These are phyloP conservation scores for Cheilosia vernalis DNA, from an alignment of 2,888 invertebrate genomes.

Conservation along the genomic window DNA sequence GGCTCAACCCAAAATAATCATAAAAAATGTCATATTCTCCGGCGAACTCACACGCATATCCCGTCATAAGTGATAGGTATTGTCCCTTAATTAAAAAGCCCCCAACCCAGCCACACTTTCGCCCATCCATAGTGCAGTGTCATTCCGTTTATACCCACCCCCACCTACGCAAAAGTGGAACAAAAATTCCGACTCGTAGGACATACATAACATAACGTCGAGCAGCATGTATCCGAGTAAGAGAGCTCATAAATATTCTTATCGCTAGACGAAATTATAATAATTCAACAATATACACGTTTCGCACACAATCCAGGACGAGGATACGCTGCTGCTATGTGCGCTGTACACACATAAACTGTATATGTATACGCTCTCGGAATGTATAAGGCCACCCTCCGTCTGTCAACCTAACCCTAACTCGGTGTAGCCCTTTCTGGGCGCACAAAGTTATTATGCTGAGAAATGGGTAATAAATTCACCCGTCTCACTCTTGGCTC, in stretches of 20 bases:
- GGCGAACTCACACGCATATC: neutral
- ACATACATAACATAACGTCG: slow-evolving; percentile 21
- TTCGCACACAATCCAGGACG: slow-evolving; percentile 55
- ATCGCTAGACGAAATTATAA: slow-evolving; percentile 72
- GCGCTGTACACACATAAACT: slow-evolving; percentile 67
- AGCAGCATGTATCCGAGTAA: slow-evolving; percentile 45
- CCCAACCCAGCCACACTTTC: neutral
- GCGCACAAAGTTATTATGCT: slow-evolving; percentile 57
- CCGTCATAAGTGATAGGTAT: slow-evolving; percentile 16
- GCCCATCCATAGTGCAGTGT: slow-evolving; percentile 27
- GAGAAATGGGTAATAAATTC: slow-evolving; percentile 71
- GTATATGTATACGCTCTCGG: slow-evolving; percentile 62
- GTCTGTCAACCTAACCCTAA: slow-evolving; percentile 45
- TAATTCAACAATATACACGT: slow-evolving; percentile 59
- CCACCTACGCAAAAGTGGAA: slow-evolving; percentile 43
- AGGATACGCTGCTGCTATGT: slow-evolving; percentile 62
- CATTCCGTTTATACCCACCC: neutral
- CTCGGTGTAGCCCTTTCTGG: slow-evolving; percentile 21
- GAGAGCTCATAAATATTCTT: slow-evolving; percentile 73
- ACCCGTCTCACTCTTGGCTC: slow-evolving; percentile 28
- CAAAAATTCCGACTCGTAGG: slow-evolving; percentile 57
- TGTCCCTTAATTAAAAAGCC: slow-evolving; percentile 63
- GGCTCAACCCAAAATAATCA: neutral
- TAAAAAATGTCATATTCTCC: slow-evolving; percentile 14
- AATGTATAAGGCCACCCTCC: slow-evolving; percentile 46